Conservation (phyloP, 35 echinoderm and acorn worm species). For the Acanthaster planci region DNA sequence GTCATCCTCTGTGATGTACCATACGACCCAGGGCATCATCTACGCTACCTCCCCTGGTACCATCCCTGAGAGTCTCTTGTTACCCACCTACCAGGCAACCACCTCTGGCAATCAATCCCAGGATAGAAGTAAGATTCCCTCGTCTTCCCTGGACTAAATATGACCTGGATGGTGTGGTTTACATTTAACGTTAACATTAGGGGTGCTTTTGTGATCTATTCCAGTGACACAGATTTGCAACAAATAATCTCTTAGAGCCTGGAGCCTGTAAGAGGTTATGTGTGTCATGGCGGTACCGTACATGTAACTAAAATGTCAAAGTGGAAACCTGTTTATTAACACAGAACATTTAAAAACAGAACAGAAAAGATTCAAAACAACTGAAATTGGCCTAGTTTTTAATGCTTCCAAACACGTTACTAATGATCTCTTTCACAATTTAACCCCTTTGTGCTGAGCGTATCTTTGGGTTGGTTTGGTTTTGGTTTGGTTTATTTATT, state of each 20-base stretch:
- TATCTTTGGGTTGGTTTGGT: too few species aligned
- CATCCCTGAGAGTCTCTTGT: conserved; percentile 14
- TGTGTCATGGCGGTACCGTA: not conserved
- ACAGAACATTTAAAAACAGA: too few species aligned
- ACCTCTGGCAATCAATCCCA: conserved; percentile 1
- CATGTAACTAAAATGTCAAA: not conserved
- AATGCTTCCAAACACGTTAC: too few species aligned
- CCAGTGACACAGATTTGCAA: not conserved
- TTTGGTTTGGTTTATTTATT: too few species aligned
- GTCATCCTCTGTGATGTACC: conserved; percentile 79
- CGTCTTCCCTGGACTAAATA: not conserved
- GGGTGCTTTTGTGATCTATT: not conserved
- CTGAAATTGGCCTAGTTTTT: too few species aligned
- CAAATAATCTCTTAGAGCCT: not conserved
- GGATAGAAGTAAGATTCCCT: not conserved
- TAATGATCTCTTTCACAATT: too few species aligned
- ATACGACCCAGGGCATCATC: conserved; percentile 79
- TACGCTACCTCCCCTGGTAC: conserved; percentile 68
- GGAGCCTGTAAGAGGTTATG: not conserved
- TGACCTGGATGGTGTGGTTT: not conserved
- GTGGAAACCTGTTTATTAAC: too few species aligned
- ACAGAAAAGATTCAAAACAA: too few species aligned
- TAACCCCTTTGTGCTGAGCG: too few species aligned
- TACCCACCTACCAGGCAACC: not conserved
- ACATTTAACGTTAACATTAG: not conserved